Evolutionary conservation across 2,113 vertebrate species (phyloP).

Genomic region (Platichthys stellatus): DNA sequence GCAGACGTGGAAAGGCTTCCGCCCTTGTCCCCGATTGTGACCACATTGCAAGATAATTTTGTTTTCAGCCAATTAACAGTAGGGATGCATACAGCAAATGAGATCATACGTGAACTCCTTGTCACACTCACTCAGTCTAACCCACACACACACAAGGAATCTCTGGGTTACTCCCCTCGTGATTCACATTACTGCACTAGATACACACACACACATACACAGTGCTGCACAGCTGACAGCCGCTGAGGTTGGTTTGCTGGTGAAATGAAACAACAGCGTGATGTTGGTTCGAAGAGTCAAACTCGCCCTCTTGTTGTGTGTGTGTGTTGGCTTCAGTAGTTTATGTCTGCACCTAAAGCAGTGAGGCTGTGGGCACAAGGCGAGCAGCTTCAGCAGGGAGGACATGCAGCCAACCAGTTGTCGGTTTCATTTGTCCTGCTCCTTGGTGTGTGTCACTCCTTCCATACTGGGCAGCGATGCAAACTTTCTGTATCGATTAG

Average conservation of each 20-base stretch:
- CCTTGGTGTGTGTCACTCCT: background rate
- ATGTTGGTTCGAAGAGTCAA: conserved; percentile 16
- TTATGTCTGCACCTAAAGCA: conserved; percentile 1
- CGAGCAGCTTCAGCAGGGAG: conserved; percentile 24
- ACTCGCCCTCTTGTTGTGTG: background rate
- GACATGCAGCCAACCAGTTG: conserved; percentile 8
- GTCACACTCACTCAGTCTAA: background rate
- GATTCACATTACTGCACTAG: conserved; percentile 70
- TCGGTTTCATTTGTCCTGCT: conserved; percentile 37
- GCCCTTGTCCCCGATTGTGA: conserved; percentile 16
- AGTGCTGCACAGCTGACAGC: conserved; percentile 59
- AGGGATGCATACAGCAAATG: conserved; percentile 17
- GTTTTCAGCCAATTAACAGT: conserved; percentile 17
- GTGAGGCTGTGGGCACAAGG: background rate
- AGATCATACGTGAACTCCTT: conserved; percentile 20
- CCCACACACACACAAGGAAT: conserved; percentile 11
- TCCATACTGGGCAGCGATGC: conserved; percentile 1
- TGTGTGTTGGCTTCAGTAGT: conserved; percentile 4
- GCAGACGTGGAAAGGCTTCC: conserved; percentile 32
- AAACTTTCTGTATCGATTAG: conserved; percentile 12
- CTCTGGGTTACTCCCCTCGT: conserved; percentile 59
- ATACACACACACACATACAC: conserved; percentile 42
- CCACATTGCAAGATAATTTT: conserved; percentile 15
- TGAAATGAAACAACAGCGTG: conserved; percentile 31
- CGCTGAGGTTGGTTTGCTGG: conserved; percentile 49